A percentile compares a stretch with the other conserved stretches of the same genome.
phyloP scores from a whole-genome alignment of 37 sponge, comb jelly and placozoan genomes.

The Aphrocallistes beatrix region DNA sequence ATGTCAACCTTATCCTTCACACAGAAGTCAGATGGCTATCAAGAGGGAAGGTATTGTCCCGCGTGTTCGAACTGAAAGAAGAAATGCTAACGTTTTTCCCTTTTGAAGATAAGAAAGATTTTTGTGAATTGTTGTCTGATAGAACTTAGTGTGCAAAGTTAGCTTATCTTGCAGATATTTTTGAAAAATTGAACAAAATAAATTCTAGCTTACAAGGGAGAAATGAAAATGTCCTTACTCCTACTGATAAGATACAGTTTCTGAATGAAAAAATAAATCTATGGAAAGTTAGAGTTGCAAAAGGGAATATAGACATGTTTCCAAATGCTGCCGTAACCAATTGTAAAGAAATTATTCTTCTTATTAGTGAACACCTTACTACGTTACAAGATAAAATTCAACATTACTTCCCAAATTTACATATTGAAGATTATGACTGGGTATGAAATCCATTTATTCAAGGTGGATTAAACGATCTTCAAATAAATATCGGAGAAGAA shows the following conservation, averaged over 20 bases:
- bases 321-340: neutral
- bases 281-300: neutral
- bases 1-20: neutral
- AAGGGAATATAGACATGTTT: neutral
- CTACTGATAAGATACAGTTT: neutral
- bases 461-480: neutral
- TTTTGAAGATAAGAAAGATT: neutral
- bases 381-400: neutral
- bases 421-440: constrained; percentile 13
- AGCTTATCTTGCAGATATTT: neutral
- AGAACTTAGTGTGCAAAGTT: neutral
- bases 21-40: neutral
- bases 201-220: neutral
- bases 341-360: neutral
- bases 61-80: neutral
- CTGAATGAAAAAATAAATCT: neutral
- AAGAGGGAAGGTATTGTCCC: neutral
- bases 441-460: neutral
- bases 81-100: neutral
- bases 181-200: neutral
- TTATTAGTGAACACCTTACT: neutral
- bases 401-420: neutral
- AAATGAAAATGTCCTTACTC: neutral
- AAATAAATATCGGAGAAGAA: neutral
- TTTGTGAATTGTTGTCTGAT: constrained; percentile 8